Evolutionary conservation across 1,140 invertebrate species (phyloP), one percentile per base, ranked within the genome.

Genomic region (Drosophila paulistorum): DNA sequence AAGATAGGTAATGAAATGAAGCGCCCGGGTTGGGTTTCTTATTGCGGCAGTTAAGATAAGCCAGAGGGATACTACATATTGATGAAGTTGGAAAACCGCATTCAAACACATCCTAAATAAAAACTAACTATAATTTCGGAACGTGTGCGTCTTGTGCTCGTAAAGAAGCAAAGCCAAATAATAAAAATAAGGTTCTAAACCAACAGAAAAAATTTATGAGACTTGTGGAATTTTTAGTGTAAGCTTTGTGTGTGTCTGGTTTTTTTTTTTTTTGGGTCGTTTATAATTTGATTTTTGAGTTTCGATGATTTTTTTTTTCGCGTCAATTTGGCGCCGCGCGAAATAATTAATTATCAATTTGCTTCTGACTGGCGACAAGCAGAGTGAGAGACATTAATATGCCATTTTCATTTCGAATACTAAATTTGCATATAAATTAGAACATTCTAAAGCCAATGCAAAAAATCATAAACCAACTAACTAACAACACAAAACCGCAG

Each of bases 391-490:
- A 62, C 76, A 63, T 78, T 81, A 85, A 85, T 86, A 86, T 79
- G 68, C 62, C 71, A 86, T 71, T 76, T 48, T 51, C 45, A 59
- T 59, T 59, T 59, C 45, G 45, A 51, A 51, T 5, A 45, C 9
- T 26, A 65, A 65, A 89, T 89, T 89, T 89, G 81, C 85, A 89
- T 89, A 81, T 90, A 90, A 81, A 90, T 89, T 84, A 84, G 84
- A 89, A 69, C 85, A 77, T 73, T 81, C 81, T 71, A 73, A 67
- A 79, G 68, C 5, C 42, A 41, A 51, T 23, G 26, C 58, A 60
- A 14, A 62, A 62, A 51, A 71, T 66, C 66, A 68, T 55, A 51
- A 51, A 51, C 17, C 20, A 51, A 51, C 17, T 51, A 48, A 48
- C 14, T 51, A 51, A 51, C 20, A 10, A 51, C 17, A 73, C 65